A percentile compares a stretch with the other conserved stretches of the same genome.
phyloP scores from a whole-genome alignment of 2,797 vertebrate species.

The Leptodactylus fallax region DNA sequence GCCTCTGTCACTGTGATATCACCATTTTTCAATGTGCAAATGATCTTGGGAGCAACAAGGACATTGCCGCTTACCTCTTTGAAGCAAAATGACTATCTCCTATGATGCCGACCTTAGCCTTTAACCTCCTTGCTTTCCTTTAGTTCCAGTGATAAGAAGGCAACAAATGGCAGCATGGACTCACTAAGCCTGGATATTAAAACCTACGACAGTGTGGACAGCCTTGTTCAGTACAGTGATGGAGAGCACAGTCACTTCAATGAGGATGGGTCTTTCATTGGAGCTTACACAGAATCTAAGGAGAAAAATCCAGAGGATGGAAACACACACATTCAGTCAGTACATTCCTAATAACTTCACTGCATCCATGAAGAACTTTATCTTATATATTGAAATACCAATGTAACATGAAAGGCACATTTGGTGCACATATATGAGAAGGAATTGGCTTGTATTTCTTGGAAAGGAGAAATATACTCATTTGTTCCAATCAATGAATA shows the following conservation, averaged over 20 bases:
- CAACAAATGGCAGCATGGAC: slow-evolving; percentile 90
- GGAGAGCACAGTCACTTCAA: slow-evolving; percentile 94
- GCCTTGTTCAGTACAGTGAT: slow-evolving; percentile 91
- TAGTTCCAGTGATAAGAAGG: slow-evolving; percentile 97
- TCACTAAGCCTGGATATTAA: slow-evolving; percentile 88
- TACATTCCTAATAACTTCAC: not conserved
- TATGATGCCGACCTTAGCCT: not conserved
- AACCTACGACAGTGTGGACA: slow-evolving; percentile 91
- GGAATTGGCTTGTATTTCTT: not conserved
- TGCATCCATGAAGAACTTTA: not conserved
- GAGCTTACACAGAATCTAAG: slow-evolving; percentile 90
- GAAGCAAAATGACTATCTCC: too few species aligned
- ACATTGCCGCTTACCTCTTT: too few species aligned
- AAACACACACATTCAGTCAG: slow-evolving; percentile 62
- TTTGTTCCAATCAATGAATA: not conserved
- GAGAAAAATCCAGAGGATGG: slow-evolving; percentile 87
- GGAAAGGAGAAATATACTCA: not conserved
- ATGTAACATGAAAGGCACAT: not conserved
- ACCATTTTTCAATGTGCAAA: too few species aligned
- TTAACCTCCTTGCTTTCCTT: slow-evolving; percentile 67
- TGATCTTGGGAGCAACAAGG: too few species aligned
- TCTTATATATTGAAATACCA: not conserved
- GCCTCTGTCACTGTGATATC: too few species aligned
- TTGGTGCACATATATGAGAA: not conserved
- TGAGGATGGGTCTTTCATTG: slow-evolving; percentile 97